Evolutionary conservation across 2,113 vertebrate genomes (phyloP).

Genomic region (Triplophysa tibetana): DNA sequence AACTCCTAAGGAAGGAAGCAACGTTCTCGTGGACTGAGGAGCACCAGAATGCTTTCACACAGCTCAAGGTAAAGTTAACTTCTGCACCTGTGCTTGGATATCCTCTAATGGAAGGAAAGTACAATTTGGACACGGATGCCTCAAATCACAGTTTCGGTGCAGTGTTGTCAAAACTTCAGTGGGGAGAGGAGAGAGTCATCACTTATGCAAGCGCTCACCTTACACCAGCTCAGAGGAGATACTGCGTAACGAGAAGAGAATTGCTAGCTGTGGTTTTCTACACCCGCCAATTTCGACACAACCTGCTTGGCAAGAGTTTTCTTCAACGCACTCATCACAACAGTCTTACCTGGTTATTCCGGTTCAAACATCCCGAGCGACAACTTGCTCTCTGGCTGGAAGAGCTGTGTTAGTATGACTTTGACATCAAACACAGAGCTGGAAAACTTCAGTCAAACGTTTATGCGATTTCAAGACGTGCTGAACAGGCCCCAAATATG

Average conservation of each 20-base stretch:
- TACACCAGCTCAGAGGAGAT: neutral
- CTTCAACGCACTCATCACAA: neutral
- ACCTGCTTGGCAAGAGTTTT: neutral
- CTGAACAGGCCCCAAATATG: too few relatives aligned
- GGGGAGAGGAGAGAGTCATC: slow-evolving; percentile 27
- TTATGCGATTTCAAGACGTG: slow-evolving; percentile 4
- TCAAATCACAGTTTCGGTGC: slow-evolving; percentile 41
- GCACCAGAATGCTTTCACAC: neutral
- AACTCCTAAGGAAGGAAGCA: neutral
- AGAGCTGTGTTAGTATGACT: slow-evolving; percentile 34
- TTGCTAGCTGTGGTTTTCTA: neutral
- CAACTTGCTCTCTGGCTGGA: slow-evolving; percentile 19
- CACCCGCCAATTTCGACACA: neutral
- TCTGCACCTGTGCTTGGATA: neutral
- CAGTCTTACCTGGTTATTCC: slow-evolving; percentile 28
- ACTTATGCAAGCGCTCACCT: slow-evolving; percentile 32
- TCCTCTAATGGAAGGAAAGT: neutral
- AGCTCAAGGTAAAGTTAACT: neutral
- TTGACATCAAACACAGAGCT: slow-evolving; percentile 18
- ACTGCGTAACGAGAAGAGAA: slow-evolving; percentile 36
- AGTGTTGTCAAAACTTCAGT: slow-evolving; percentile 38
- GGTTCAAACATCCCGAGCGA: slow-evolving; percentile 28
- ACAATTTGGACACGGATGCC: slow-evolving; percentile 25
- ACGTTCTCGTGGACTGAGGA: neutral
- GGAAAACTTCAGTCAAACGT: neutral